Percentiles rank a stretch among this genome's conserved stretches.
Conservation (phyloP, 2,888 invertebrate genomes). For the Nephrotoma appendiculata region DNA sequence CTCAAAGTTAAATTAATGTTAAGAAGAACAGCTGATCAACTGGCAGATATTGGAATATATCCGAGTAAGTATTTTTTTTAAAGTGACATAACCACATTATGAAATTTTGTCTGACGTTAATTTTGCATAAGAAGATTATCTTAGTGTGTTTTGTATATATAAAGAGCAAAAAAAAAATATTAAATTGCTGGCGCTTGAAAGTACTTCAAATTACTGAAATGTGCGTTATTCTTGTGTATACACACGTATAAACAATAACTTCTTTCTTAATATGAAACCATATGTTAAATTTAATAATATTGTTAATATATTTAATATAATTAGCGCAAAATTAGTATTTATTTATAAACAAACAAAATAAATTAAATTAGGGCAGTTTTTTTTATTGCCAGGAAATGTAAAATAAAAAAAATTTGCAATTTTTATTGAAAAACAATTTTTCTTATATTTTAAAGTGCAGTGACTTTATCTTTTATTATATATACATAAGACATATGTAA, state of each 20-base stretch:
- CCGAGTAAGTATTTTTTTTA: constrained; percentile 71
- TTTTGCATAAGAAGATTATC: neutral
- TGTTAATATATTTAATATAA: neutral
- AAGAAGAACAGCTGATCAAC: constrained; percentile 84
- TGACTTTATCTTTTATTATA: neutral
- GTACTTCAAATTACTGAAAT: neutral
- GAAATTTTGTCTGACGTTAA: neutral
- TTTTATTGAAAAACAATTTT: neutral
- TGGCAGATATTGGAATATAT: constrained; percentile 96
- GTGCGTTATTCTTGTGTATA: neutral
- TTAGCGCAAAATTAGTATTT: neutral
- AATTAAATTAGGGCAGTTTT: neutral
- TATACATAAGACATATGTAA: too few relatives aligned
- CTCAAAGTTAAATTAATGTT: constrained; percentile 94
- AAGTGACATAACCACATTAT: constrained; percentile 4
- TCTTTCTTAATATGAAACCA: neutral
- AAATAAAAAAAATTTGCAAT: neutral
- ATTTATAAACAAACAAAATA: neutral
- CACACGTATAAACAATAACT: neutral
- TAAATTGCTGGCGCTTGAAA: neutral
- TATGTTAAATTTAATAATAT: neutral
- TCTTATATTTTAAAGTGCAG: neutral
- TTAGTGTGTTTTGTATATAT: neutral
- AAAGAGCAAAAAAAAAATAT: neutral
- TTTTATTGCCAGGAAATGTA: neutral